These are phyloP conservation scores for Pantala flavescens DNA, from an alignment of 1,140 invertebrate genomes.

Conservation along the genomic window DNA sequence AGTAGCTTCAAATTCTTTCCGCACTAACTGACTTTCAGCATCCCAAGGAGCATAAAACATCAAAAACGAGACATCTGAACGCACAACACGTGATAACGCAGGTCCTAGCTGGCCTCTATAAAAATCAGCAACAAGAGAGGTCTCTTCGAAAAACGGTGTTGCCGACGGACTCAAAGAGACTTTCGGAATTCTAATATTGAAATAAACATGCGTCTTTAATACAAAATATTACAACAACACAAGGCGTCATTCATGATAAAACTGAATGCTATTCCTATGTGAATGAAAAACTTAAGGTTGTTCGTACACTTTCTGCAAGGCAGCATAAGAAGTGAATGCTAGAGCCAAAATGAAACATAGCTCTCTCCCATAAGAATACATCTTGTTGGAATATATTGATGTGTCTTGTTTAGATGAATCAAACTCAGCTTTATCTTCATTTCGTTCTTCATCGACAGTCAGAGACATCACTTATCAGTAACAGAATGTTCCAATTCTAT, in stretches of 20 bases:
- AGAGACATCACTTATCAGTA: not conserved
- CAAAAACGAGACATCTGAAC: slow-evolving; percentile 61
- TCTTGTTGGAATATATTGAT: slow-evolving; percentile 30
- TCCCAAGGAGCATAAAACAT: slow-evolving; percentile 89
- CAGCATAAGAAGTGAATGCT: slow-evolving; percentile 36
- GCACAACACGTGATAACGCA: slow-evolving; percentile 46
- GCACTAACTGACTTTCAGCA: slow-evolving; percentile 59
- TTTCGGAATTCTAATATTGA: slow-evolving; percentile 50
- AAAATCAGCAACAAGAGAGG: slow-evolving; percentile 56
- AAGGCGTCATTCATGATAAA: too few species aligned
- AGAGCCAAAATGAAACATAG: slow-evolving; percentile 36
- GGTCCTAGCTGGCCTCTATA: slow-evolving; percentile 55
- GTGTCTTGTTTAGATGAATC: slow-evolving; percentile 24
- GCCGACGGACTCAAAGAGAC: slow-evolving; percentile 51
- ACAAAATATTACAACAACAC: not conserved
- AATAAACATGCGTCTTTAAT: slow-evolving; percentile 11
- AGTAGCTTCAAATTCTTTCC: slow-evolving; percentile 59
- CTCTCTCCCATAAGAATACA: slow-evolving; percentile 36
- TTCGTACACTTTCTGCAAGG: slow-evolving; percentile 39
- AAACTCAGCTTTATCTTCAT: slow-evolving; percentile 14
- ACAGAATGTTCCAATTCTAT: not conserved
- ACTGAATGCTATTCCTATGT: not conserved
- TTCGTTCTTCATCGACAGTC: not conserved
- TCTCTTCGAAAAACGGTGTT: slow-evolving; percentile 53
- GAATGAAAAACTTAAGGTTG: not conserved